Evolutionary conservation across 2,113 vertebrate genomes (phyloP), one percentile per base, ranked within the genome.

Genomic region (Propithecus coquereli): DNA sequence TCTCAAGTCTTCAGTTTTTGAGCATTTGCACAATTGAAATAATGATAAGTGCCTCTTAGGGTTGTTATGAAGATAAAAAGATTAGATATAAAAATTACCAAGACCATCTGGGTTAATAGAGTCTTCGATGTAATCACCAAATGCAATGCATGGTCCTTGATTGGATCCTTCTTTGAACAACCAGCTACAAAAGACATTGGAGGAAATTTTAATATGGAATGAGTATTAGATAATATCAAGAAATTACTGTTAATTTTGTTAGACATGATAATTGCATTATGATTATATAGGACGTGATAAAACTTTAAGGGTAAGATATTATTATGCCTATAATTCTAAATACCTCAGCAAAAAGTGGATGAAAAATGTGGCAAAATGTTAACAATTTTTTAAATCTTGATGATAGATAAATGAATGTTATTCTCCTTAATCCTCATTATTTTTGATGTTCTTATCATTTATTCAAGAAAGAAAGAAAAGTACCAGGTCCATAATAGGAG

Each of bases 31-130:
- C 47, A 61, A 79, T 90, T 57, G 79, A 93, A 96, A 93, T 95
- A 93, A 94, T 91, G 93, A 85, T 97, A 91, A 86, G 37, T 89
- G 43, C 43, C 70, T 93, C 77, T 77, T 90, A 80, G 12, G 50
- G 37, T 96, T 95, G 57, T 92, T 90, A 92, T 70, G 23, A 91
- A 92, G 93, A 92, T 92, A 84, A 94, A 96, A 97, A 89, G 83
- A 91, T 87, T 63, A 91, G 85, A 84, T 66, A 43, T 83, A 50
- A 94, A 94, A 97, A 88, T 93, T 93, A 68, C 70, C 23, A 91
- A 43, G 82, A 73, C 70, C 13, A 70, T 94, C 74, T 81, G 50
- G 40, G 25, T 94, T 95, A 91, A 79, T 66, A 79, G 71, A 94
- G 57, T 92, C 50, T 95, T 92, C 84, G 65, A 68, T 85, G 74